Conservation (phyloP, 2,797 vertebrate species). For the Parauchenoglanis ngamensis region DNA sequence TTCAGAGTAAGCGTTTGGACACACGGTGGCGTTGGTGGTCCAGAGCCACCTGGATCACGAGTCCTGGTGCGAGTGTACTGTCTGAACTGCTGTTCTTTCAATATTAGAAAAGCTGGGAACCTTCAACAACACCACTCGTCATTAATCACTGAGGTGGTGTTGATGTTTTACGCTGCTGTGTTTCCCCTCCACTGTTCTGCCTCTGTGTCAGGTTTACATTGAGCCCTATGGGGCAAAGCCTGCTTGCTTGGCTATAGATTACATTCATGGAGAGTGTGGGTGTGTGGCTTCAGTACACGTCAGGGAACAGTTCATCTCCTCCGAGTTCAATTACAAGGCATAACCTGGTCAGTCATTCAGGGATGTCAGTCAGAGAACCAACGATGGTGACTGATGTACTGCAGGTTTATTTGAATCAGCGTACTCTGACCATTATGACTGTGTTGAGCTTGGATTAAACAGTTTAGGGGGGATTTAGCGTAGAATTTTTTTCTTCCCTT, state of each 20-base stretch:
- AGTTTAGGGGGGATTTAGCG: neutral
- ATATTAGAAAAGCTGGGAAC: neutral
- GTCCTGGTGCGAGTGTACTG: neutral
- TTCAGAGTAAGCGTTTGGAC: too few species aligned
- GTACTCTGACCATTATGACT: neutral
- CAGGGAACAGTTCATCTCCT: neutral
- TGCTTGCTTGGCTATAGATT: neutral
- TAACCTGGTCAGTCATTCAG: too few species aligned
- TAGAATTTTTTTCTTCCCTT: neutral
- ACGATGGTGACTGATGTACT: neutral
- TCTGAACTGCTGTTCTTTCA: neutral
- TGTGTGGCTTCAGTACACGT: neutral
- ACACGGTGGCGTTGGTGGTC: too few species aligned
- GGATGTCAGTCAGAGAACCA: neutral
- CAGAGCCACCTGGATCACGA: neutral
- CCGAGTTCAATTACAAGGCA: neutral
- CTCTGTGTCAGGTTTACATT: conserved; percentile 20
- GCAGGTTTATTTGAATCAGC: neutral
- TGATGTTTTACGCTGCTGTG: neutral
- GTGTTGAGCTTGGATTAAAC: neutral
- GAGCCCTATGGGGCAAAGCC: neutral
- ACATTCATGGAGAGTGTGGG: neutral
- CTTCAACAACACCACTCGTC: neutral
- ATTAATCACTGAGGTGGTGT: neutral
- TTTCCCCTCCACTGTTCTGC: neutral